phyloP scores from a whole-genome alignment of 2,113 vertebrate species.

The Ophthalmolycus amberensis region DNA sequence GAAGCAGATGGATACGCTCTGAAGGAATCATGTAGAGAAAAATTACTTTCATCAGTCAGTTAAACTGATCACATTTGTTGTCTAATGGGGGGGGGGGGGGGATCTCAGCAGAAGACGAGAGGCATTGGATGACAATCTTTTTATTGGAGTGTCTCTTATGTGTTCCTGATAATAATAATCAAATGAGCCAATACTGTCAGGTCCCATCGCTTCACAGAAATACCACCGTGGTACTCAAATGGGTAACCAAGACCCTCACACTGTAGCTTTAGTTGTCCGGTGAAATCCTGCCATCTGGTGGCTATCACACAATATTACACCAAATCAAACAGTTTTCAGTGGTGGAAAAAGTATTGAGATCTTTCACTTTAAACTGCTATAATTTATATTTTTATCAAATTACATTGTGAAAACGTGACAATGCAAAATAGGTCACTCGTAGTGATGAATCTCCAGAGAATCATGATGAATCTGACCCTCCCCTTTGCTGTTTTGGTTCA shows the following conservation, averaged over 20 bases:
- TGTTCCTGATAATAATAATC: neutral
- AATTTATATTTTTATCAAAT: neutral
- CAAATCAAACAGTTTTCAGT: neutral
- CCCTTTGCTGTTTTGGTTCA: neutral
- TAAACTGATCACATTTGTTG: constrained; percentile 72
- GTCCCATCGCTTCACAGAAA: neutral
- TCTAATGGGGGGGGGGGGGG: constrained; percentile 32
- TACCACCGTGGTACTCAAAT: neutral
- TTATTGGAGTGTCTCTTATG: constrained; percentile 30
- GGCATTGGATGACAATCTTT: constrained; percentile 38
- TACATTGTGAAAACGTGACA: neutral
- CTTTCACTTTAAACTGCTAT: neutral
- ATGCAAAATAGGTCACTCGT: neutral
- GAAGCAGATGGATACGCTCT: constrained; percentile 74
- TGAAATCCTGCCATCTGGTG: constrained; percentile 60
- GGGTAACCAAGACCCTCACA: neutral
- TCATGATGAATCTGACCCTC: neutral
- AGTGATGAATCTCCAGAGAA: neutral
- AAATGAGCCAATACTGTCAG: constrained; percentile 15
- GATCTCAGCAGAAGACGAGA: neutral
- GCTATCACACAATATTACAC: constrained; percentile 12
- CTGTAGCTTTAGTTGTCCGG: neutral
- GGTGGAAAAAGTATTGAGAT: neutral
- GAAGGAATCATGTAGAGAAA: constrained; percentile 63
- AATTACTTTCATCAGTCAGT: constrained; percentile 69